These are phyloP conservation scores for Myotis vivesi DNA, from an alignment of 2,797 vertebrate species.

Conservation along the genomic window DNA sequence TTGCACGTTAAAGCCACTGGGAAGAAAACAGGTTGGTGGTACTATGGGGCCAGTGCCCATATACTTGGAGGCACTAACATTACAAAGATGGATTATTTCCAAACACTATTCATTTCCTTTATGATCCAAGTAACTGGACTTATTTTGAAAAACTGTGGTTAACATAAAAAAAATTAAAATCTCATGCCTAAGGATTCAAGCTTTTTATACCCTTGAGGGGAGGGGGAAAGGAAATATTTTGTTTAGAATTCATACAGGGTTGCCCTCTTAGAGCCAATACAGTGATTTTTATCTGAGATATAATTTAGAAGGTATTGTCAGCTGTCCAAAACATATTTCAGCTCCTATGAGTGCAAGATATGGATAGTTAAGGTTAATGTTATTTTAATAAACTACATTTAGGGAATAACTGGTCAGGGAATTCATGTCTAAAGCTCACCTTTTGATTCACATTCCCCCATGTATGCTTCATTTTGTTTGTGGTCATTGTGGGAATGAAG, in stretches of 20 bases:
- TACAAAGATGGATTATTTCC: conserved; percentile 23
- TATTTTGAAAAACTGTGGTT: conserved; percentile 29
- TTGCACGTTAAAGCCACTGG: background rate
- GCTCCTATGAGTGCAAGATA: background rate
- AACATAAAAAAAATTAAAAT: conserved; percentile 56
- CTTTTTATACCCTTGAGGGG: background rate
- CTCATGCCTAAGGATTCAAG: background rate
- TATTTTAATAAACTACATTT: conserved; percentile 18
- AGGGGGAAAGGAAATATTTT: background rate
- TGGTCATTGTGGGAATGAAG: background rate
- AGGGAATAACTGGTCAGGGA: background rate
- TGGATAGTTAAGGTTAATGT: background rate
- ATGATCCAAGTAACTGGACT: conserved; percentile 4
- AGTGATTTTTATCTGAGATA: conserved; percentile 8
- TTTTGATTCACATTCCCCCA: background rate
- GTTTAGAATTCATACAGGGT: background rate
- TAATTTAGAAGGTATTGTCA: background rate
- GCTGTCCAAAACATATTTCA: background rate
- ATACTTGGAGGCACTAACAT: background rate
- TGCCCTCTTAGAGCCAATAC: background rate
- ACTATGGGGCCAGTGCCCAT: background rate
- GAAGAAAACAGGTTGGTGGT: background rate
- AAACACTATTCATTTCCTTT: conserved; percentile 54
- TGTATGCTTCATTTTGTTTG: background rate
- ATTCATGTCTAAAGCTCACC: background rate